Conservation (phyloP, 1,140 invertebrate species). For the Zaprionus vittiger region DNA sequence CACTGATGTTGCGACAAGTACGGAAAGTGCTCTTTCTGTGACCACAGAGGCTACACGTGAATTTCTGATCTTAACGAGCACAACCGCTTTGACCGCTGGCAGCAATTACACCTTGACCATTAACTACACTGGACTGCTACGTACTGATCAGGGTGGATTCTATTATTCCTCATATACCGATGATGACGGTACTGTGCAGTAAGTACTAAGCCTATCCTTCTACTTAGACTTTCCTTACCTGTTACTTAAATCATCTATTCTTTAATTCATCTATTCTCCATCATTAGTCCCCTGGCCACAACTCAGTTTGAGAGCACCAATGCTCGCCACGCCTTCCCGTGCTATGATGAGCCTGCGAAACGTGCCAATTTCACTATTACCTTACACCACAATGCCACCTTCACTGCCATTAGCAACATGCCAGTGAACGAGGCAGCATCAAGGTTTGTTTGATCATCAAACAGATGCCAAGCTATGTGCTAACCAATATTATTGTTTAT, state of each 20-base stretch:
- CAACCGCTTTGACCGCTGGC: slow-evolving; percentile 58
- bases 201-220: slow-evolving; percentile 70
- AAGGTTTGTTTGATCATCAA: slow-evolving; percentile 37
- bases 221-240: not conserved
- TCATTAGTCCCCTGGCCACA: slow-evolving; percentile 87
- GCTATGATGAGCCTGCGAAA: slow-evolving; percentile 94
- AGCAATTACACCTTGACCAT: slow-evolving; percentile 85
- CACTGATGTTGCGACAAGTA: slow-evolving; percentile 16
- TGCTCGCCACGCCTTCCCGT: slow-evolving; percentile 93
- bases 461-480: not conserved
- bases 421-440: slow-evolving; percentile 64
- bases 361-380: slow-evolving; percentile 92
- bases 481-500: not conserved
- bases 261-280: not conserved
- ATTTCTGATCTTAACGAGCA: slow-evolving; percentile 62
- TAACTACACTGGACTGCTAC: slow-evolving; percentile 85
- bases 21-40: slow-evolving; percentile 14
- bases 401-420: slow-evolving; percentile 91
- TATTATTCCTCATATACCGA: slow-evolving; percentile 91
- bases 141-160: slow-evolving; percentile 89
- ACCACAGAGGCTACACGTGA: slow-evolving; percentile 40
- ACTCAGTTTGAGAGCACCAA: slow-evolving; percentile 93
- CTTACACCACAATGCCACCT: slow-evolving; percentile 86
- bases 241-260: not conserved
- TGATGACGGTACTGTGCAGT: slow-evolving; percentile 85